Evolutionary conservation across 2,797 vertebrate species (phyloP).

Genomic region (Pyrocephalus nanus): DNA sequence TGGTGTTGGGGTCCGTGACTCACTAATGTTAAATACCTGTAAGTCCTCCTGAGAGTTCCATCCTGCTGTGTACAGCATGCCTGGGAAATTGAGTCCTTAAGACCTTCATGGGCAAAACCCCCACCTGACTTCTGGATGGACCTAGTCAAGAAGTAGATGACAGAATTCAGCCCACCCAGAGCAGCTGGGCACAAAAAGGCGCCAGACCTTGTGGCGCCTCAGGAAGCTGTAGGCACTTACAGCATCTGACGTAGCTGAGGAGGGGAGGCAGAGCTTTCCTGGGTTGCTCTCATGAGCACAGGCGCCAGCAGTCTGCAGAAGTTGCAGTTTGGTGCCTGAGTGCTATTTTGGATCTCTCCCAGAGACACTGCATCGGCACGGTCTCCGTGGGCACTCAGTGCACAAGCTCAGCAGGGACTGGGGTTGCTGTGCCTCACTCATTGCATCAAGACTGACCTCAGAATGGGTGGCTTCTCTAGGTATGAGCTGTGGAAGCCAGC

Average conservation of each 20-base stretch:
- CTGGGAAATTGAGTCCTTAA: neutral
- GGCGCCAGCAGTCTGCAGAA: constrained; percentile 56
- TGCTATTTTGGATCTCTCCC: constrained; percentile 63
- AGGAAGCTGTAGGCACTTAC: neutral
- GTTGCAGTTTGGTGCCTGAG: constrained; percentile 48
- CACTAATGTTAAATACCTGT: neutral
- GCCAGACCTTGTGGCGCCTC: neutral
- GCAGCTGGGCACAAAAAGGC: neutral
- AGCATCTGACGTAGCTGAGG: constrained; percentile 9
- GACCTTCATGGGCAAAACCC: neutral
- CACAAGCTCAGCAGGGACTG: neutral
- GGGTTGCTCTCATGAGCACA: constrained; percentile 17
- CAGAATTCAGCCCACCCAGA: neutral
- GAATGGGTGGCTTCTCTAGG: neutral
- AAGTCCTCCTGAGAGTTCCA: neutral
- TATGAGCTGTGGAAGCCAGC: neutral
- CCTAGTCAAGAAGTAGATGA: neutral
- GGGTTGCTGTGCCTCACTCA: neutral
- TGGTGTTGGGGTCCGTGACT: neutral
- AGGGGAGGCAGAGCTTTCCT: constrained; percentile 30
- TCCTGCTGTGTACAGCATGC: neutral
- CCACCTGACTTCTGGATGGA: neutral
- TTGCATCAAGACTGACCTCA: neutral
- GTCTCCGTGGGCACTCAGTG: neutral
- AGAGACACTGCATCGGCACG: neutral